Evolutionary conservation across 2,113 vertebrate genomes (phyloP).

Genomic region (Corythornis vintsioides): DNA sequence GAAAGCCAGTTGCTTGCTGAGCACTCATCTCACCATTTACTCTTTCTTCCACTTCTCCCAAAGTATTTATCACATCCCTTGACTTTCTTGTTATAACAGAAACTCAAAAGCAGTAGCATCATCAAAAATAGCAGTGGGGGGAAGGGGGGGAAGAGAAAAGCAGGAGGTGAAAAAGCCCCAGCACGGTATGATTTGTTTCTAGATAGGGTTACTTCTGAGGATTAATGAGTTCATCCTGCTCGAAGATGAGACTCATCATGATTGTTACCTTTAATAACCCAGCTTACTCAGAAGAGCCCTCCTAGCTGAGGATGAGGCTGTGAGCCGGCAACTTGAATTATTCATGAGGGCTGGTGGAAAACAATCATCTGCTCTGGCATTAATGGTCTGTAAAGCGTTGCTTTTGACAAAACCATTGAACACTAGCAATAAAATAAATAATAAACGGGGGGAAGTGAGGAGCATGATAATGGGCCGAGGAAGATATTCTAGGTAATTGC

Average conservation of each 20-base stretch:
- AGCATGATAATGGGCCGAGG: neutral
- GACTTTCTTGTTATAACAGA: neutral
- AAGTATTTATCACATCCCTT: neutral
- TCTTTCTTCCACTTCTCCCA: neutral
- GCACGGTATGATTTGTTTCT: neutral
- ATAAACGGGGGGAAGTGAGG: neutral
- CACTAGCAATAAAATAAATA: slow-evolving; percentile 56
- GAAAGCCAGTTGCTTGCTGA: neutral
- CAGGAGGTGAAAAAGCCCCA: neutral
- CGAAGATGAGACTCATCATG: neutral
- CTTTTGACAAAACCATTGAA: slow-evolving; percentile 68
- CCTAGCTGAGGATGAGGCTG: neutral
- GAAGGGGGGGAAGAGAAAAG: neutral
- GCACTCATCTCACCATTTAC: neutral
- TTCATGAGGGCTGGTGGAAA: slow-evolving; percentile 37
- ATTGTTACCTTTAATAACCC: slow-evolving; percentile 38
- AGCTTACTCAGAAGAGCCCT: neutral
- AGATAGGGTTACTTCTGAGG: neutral
- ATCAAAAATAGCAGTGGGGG: neutral
- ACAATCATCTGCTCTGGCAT: slow-evolving; percentile 43
- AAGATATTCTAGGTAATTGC: neutral
- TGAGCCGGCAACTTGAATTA: slow-evolving; percentile 23
- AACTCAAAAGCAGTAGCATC: neutral
- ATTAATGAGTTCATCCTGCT: neutral
- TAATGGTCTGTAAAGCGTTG: slow-evolving; percentile 61